phyloP scores from a whole-genome alignment of 2,888 invertebrate species.

The Abscondita cerata region DNA sequence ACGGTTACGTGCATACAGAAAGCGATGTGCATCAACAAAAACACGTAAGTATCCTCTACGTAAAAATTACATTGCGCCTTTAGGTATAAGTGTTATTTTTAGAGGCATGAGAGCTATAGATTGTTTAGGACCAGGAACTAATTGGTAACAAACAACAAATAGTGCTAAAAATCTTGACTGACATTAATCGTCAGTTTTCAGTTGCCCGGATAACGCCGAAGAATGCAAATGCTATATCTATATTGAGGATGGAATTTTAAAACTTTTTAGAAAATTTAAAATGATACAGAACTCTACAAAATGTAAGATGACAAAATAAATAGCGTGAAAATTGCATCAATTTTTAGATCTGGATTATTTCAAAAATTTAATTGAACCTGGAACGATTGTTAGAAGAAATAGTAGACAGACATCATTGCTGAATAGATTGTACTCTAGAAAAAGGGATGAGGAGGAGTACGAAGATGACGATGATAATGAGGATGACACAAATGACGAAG shows the following conservation, averaged over 20 bases:
- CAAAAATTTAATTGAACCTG: neutral
- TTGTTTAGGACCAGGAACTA: slow-evolving; percentile 57
- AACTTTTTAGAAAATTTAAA: slow-evolving; percentile 34
- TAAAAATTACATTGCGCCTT: neutral
- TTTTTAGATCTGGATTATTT: neutral
- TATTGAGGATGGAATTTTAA: slow-evolving; percentile 41
- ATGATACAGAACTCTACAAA: neutral
- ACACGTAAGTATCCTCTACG: slow-evolving; percentile 51
- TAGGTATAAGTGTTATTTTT: slow-evolving; percentile 32
- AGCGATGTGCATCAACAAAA: slow-evolving; percentile 54
- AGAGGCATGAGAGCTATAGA: slow-evolving; percentile 53
- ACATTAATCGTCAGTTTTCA: slow-evolving; percentile 38
- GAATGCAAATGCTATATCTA: slow-evolving; percentile 48
- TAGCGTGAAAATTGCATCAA: too few relatives aligned
- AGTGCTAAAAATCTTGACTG: neutral
- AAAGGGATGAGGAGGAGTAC: slow-evolving; percentile 17
- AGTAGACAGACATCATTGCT: too few relatives aligned
- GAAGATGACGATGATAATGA: slow-evolving; percentile 31
- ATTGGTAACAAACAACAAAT: slow-evolving; percentile 49
- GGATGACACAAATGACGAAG: slow-evolving; percentile 30
- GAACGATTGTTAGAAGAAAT: too few relatives aligned
- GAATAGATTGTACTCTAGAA: neutral
- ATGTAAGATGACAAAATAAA: too few relatives aligned
- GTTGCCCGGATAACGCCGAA: slow-evolving; percentile 45
- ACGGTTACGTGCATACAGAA: slow-evolving; percentile 46